Evolutionary conservation across 2,888 invertebrate genomes (phyloP).

Genomic region (Encarsia formosa): DNA sequence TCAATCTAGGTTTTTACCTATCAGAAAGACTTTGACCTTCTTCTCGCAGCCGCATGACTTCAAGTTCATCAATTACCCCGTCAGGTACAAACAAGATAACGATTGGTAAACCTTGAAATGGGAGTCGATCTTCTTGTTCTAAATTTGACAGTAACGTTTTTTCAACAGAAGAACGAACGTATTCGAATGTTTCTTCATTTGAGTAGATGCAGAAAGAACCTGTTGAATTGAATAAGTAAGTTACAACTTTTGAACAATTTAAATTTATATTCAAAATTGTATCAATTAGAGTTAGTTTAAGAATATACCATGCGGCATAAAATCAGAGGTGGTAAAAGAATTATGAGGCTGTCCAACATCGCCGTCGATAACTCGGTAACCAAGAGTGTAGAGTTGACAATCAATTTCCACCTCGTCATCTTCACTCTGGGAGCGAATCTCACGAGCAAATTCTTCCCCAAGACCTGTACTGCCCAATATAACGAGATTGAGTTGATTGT

Average conservation of each 20-base stretch:
- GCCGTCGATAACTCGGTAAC: constrained; percentile 81
- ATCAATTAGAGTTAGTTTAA: background rate
- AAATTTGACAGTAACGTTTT: constrained; percentile 85
- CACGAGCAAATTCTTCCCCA: constrained; percentile 81
- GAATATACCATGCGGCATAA: constrained; percentile 78
- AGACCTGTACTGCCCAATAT: constrained; percentile 83
- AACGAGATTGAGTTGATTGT: constrained; percentile 78
- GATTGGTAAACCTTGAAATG: constrained; percentile 82
- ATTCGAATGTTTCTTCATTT: constrained; percentile 87
- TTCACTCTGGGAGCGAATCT: constrained; percentile 80
- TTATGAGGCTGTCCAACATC: constrained; percentile 78
- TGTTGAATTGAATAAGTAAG: constrained; percentile 41
- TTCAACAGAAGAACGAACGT: constrained; percentile 84
- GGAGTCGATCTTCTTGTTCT: constrained; percentile 82
- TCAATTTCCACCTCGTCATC: constrained; percentile 81
- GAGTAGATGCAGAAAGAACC: constrained; percentile 85
- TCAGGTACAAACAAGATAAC: constrained; percentile 89
- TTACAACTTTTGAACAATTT: constrained; percentile 2
- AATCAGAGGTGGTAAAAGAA: constrained; percentile 78
- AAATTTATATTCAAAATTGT: background rate
- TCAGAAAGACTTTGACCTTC: constrained; percentile 88
- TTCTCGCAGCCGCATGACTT: constrained; percentile 77
- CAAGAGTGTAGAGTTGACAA: constrained; percentile 74
- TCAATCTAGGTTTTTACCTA: constrained; percentile 62
- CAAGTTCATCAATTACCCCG: constrained; percentile 76